Evolutionary conservation across 2,888 invertebrate species (phyloP), one percentile per base, ranked within the genome.

Genomic region (Lasioglossum villosulum): DNA sequence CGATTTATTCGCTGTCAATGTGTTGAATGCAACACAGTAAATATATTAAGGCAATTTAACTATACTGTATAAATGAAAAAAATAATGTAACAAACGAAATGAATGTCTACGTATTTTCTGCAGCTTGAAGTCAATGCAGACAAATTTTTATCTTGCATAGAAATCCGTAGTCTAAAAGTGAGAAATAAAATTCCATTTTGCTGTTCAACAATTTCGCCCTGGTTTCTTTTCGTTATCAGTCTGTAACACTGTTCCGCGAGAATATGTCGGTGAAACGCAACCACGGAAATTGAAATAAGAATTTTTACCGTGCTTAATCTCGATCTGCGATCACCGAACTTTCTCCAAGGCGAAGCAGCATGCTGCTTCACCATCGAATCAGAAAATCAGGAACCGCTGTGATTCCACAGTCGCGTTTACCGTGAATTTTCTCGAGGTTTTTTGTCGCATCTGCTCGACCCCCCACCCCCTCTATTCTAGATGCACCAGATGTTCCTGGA

Each of bases 401-500:
- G 87, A 73, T 78, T 71, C 82, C 42, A 71, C 77, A 74, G 82
- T 68, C 82, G 76, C 79, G 71, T 88, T 83, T 56, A 77, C 74
- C n/a, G 76, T 70, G 71, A 78, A 88, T 84, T 81, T 80, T 52
- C 75, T 74, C 82, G 71, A 82, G 71, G 78, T 85, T 75, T 79
- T 83, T 83, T 78, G 59, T 75, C 74, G 78, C 85, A 80, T 70
- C 87, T 84, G 80, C 48, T 82, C 85, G 52, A 73, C 42, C 42
- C 63, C 70, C 52, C 71, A 39, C 52, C 70, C 70, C 42, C 75
- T 27, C 71, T 63, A 52, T 66, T 68, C 71, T 76, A 30, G 39
- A 75, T 80, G 80, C 78, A 56, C 72, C 84, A 81, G 87, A 82
- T 88, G 84, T 81, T 87, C 72, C 42, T 14, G 63, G 80, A 84